phyloP scores from a whole-genome alignment of 2,113 vertebrate species.

The Fukomys damarensis region DNA sequence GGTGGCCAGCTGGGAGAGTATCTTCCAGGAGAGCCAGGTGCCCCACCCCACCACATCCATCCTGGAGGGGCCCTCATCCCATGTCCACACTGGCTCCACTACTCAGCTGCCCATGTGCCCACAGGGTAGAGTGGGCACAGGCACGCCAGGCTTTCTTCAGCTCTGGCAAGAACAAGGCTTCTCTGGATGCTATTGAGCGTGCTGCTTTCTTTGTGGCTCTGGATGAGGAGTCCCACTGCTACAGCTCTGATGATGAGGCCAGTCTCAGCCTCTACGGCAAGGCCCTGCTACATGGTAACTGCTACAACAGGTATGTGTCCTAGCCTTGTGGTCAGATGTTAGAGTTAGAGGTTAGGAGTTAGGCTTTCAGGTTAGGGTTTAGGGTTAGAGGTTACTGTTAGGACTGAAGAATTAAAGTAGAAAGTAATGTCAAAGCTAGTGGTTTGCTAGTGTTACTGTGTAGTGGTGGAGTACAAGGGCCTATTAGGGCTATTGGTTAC shows the following conservation, averaged over 20 bases:
- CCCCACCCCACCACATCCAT: not conserved
- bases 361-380: no score
- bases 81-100: no score
- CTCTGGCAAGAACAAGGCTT: constrained; percentile 88
- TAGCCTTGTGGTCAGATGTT: not conserved
- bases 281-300: constrained; percentile 94
- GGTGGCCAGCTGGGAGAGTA: not conserved
- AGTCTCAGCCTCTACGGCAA: constrained; percentile 94
- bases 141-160: constrained; percentile 91
- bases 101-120: not conserved
- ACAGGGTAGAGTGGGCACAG: constrained; percentile 93
- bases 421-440: not conserved
- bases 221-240: constrained; percentile 91
- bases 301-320: constrained; percentile 91
- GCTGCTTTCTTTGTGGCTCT: constrained; percentile 93
- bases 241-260: constrained; percentile 74
- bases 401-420: not conserved
- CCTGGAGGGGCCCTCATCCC: not conserved
- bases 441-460: not conserved
- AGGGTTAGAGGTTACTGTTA: not conserved
- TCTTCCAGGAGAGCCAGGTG: not conserved
- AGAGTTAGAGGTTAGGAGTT: not conserved
- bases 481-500: not conserved
- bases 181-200: constrained; percentile 92
- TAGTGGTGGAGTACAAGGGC: not conserved